Percentiles rank a stretch among this genome's conserved stretches.
These are phyloP conservation scores for Xylota segnis DNA, from an alignment of 2,888 invertebrate species.

Conservation along the genomic window DNA sequence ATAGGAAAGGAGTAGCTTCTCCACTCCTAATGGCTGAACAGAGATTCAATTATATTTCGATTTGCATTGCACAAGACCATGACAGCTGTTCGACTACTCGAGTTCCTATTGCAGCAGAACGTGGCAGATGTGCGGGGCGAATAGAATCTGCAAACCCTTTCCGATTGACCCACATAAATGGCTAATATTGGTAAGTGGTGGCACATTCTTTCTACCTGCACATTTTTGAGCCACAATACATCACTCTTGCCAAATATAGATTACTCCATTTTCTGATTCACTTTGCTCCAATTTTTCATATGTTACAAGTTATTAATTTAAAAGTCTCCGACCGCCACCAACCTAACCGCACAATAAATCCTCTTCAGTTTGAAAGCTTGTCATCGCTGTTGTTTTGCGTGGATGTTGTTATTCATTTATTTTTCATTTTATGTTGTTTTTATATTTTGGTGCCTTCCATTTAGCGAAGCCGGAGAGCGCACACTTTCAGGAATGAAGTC, in stretches of 20 bases:
- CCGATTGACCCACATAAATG: too few relatives aligned
- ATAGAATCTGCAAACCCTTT: background rate
- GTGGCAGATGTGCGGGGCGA: too few relatives aligned
- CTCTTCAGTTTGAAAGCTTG: conserved; percentile 64
- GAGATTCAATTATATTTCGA: conserved; percentile 38
- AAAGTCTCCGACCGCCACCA: conserved; percentile 38
- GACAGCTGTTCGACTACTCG: background rate
- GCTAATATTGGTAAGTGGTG: background rate
- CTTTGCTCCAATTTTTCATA: conserved; percentile 54
- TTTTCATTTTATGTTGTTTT: background rate
- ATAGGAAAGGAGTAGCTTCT: background rate
- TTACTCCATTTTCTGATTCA: conserved; percentile 56
- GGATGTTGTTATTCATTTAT: conserved; percentile 41
- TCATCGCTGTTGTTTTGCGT: conserved; percentile 46
- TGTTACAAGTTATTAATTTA: conserved; percentile 68
- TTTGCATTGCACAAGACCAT: conserved; percentile 17
- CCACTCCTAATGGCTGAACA: conserved; percentile 8
- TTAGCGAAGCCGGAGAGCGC: conserved; percentile 7
- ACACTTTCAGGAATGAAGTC: conserved; percentile 9
- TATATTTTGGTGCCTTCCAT: conserved; percentile 1
- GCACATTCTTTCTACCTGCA: background rate
- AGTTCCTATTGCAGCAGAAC: background rate
- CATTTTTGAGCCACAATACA: conserved; percentile 2
- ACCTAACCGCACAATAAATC: conserved; percentile 66
- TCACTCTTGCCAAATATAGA: conserved; percentile 31